phyloP scores from a whole-genome alignment of 2,113 vertebrate species.

The Dromas ardeola region DNA sequence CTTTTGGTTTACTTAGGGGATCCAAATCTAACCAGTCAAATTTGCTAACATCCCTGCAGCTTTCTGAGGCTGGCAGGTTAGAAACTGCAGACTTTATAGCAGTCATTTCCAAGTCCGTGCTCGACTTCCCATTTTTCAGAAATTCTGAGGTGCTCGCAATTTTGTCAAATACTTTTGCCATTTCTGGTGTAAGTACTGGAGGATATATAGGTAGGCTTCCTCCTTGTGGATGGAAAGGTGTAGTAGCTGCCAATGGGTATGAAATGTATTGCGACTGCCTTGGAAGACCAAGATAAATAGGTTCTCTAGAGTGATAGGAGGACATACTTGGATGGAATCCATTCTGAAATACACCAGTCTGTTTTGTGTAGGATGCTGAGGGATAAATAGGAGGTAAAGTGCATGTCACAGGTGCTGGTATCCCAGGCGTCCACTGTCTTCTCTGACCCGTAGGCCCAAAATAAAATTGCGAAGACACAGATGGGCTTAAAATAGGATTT shows the following conservation, averaged over 20 bases:
- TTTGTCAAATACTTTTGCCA: constrained; percentile 95
- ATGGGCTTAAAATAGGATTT: constrained; percentile 81
- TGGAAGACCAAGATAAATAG: constrained; percentile 79
- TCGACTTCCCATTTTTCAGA: constrained; percentile 88
- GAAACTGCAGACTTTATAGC: constrained; percentile 72
- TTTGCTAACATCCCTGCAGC: constrained; percentile 77
- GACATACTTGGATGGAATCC: constrained; percentile 83
- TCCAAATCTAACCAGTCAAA: constrained; percentile 97
- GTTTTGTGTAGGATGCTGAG: constrained; percentile 82
- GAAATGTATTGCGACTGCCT: constrained; percentile 82
- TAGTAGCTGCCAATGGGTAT: constrained; percentile 80
- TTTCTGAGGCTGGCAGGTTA: constrained; percentile 70
- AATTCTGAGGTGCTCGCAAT: constrained; percentile 96
- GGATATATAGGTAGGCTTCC: constrained; percentile 70
- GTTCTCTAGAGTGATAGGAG: constrained; percentile 72
- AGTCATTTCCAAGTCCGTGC: constrained; percentile 78
- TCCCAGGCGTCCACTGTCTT: constrained; percentile 82
- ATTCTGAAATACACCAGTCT: constrained; percentile 86
- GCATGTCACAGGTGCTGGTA: constrained; percentile 77
- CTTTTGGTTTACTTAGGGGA: constrained; percentile 88
- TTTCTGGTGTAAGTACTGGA: constrained; percentile 84
- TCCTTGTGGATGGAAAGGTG: constrained; percentile 77
- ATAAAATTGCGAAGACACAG: constrained; percentile 83
- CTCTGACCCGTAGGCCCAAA: constrained; percentile 75
- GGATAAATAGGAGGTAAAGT: constrained; percentile 80